phyloP scores from a whole-genome alignment of 2,113 vertebrate genomes.

The Lepus europaeus region DNA sequence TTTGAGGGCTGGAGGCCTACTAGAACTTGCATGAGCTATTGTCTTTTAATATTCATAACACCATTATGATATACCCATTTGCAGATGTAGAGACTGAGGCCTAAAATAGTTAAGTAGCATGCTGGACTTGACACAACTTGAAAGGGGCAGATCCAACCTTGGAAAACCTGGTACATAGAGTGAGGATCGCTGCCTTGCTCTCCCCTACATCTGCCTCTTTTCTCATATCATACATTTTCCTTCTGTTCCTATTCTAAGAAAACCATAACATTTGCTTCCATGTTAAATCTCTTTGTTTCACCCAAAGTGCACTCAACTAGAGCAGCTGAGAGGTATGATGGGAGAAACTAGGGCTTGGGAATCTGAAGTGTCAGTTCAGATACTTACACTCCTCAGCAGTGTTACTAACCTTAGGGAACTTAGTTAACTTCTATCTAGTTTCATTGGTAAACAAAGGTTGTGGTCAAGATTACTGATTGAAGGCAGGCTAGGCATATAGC shows the following conservation, averaged over 20 bases:
- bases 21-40: neutral
- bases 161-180: neutral
- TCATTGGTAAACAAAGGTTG: neutral
- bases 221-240: neutral
- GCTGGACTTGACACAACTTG: neutral
- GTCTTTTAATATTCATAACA: neutral
- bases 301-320: neutral
- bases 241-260: neutral
- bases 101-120: neutral
- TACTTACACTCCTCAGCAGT: neutral
- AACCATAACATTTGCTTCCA: neutral
- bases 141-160: neutral
- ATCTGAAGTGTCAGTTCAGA: neutral
- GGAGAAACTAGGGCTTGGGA: slow-evolving; percentile 16
- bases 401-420: neutral
- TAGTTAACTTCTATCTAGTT: neutral
- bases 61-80: neutral
- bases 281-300: neutral
- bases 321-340: neutral
- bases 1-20: neutral
- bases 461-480: neutral
- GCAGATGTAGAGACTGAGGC: neutral
- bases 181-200: neutral
- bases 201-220: neutral
- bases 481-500: neutral